A percentile compares a stretch with the other conserved stretches of the same genome.
Evolutionary conservation across 2,797 vertebrate genomes (phyloP).

Genomic region (Squalus acanthias): DNA sequence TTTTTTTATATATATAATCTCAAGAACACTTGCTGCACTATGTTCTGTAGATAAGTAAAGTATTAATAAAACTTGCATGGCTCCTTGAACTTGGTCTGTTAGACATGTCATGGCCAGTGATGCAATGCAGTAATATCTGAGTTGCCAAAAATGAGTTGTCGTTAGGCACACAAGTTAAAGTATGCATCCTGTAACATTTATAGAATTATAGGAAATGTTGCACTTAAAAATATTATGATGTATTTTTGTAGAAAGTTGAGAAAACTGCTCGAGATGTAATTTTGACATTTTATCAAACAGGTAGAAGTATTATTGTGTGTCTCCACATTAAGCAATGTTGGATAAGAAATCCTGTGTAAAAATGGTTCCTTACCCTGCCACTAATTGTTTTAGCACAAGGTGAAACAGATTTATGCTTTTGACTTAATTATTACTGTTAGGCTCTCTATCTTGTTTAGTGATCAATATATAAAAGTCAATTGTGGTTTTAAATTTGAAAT

Average conservation of each 20-base stretch:
- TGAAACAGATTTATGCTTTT: background rate
- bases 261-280: background rate
- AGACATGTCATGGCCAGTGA: background rate
- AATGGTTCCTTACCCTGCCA: background rate
- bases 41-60: background rate
- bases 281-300: background rate
- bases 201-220: background rate
- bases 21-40: background rate
- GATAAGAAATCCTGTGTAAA: background rate
- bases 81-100: background rate
- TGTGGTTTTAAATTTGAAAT: background rate
- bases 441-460: background rate
- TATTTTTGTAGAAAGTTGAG: background rate
- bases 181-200: background rate
- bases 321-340: background rate
- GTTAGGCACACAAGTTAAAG: background rate
- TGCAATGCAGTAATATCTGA: background rate
- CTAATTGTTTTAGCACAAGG: background rate
- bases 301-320: background rate
- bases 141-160: background rate
- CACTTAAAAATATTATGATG: background rate
- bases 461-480: background rate
- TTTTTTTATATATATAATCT: background rate
- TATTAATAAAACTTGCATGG: background rate
- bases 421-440: background rate